These are phyloP conservation scores for Dryadula phaetusa DNA, from an alignment of 2,888 invertebrate species.

Conservation along the genomic window DNA sequence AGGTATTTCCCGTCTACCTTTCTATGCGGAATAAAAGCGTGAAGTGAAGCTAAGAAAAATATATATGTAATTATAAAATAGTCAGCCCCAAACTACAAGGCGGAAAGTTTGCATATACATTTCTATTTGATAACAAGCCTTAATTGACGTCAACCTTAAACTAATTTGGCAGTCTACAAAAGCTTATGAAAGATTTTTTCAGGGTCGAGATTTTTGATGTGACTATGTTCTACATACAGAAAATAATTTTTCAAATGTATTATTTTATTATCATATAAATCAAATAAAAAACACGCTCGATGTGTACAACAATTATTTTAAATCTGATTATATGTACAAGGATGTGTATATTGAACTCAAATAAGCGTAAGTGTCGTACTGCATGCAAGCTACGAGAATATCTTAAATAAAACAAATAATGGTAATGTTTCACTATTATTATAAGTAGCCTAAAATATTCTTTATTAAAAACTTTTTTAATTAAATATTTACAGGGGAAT, in stretches of 20 bases:
- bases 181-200: no score
- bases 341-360: conserved; percentile 8
- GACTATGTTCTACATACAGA: no score
- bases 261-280: no score
- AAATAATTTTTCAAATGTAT: no score
- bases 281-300: not conserved
- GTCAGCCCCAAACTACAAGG: not conserved
- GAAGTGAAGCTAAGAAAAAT: no score
- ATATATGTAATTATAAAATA: not conserved
- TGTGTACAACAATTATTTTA: not conserved
- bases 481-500: not conserved
- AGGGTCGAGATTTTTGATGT: no score
- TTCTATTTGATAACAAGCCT: not conserved
- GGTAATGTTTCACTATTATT: not conserved
- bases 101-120: not conserved
- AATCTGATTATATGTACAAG: conserved; percentile 7
- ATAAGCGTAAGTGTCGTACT: not conserved
- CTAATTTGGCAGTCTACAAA: not conserved
- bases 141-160: not conserved
- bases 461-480: conserved; percentile 11
- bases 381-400: not conserved
- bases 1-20: no score
- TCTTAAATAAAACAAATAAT: conserved; percentile 24
- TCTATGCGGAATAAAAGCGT: no score
- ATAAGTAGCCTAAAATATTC: not conserved